These are phyloP conservation scores for Lateolabrax maculatus DNA, from an alignment of 2,797 vertebrate species.

Conservation along the genomic window DNA sequence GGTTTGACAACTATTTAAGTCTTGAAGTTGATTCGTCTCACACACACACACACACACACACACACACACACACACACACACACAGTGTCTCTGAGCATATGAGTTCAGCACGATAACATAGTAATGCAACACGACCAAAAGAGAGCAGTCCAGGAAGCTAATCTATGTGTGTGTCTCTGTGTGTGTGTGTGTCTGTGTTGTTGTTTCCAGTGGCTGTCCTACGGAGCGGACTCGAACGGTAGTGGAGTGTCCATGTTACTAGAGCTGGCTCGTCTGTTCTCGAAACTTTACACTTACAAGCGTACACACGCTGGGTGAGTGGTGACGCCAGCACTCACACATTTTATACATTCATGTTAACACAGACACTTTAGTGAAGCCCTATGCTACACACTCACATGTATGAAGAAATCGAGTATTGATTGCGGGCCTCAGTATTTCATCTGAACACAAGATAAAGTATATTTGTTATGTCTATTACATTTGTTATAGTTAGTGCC, in stretches of 20 bases:
- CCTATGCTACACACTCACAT: not conserved
- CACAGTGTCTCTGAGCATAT: not conserved
- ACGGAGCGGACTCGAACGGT: slow-evolving; percentile 96
- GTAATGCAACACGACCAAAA: not conserved
- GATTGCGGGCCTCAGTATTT: slow-evolving; percentile 15
- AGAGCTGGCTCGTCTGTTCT: slow-evolving; percentile 97
- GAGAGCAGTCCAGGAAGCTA: not conserved
- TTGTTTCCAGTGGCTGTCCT: slow-evolving; percentile 92
- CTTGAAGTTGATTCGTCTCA: not conserved
- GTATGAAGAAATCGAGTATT: not conserved
- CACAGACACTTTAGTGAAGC: not conserved
- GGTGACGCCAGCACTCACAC: not conserved
- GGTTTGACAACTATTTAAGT: not conserved
- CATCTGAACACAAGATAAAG: not conserved
- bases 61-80: not conserved
- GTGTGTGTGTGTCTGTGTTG: slow-evolving; percentile 1
- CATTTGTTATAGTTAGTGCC: slow-evolving; percentile 21
- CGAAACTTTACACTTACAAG: slow-evolving; percentile 96
- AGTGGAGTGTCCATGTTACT: slow-evolving; percentile 94
- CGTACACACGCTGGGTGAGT: slow-evolving; percentile 96
- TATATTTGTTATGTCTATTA: not conserved
- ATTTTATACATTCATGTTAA: not conserved
- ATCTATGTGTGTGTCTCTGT: not conserved
- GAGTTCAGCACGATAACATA: not conserved
- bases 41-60: not conserved